phyloP scores from a whole-genome alignment of 2,113 vertebrate genomes.

The Ailurus styani region DNA sequence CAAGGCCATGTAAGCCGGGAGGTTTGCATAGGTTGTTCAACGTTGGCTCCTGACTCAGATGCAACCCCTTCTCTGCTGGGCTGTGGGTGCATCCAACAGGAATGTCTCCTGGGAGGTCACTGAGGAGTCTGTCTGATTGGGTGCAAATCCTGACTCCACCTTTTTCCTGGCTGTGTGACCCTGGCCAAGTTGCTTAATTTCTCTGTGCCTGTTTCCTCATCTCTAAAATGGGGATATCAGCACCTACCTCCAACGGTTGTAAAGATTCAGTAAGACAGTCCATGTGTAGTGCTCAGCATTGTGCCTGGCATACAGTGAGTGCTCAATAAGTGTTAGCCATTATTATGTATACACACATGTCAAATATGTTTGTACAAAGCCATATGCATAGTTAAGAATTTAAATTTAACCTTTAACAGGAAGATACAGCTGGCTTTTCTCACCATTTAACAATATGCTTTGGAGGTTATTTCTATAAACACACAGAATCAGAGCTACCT shows the following conservation, averaged over 20 bases:
- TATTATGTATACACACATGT: fast-evolving
- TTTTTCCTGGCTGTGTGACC: neutral
- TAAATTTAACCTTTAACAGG: neutral
- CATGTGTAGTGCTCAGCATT: fast-evolving
- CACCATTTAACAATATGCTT: neutral
- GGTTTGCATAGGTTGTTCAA: neutral
- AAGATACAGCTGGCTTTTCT: neutral
- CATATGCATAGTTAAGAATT: neutral
- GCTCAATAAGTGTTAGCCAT: neutral
- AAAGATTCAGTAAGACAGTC: neutral
- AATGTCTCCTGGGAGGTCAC: neutral
- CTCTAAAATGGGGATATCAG: neutral
- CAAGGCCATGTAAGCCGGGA: neutral
- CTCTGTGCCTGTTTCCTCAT: neutral
- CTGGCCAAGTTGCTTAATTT: neutral
- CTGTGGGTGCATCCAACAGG: fast-evolving
- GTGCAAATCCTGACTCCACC: neutral
- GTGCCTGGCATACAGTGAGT: neutral
- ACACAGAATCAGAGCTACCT: neutral
- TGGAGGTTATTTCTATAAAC: neutral
- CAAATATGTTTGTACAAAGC: neutral
- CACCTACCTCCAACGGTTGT: neutral
- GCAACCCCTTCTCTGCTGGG: neutral
- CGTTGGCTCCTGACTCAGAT: neutral
- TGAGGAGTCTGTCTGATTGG: neutral